Evolutionary conservation across 2,113 vertebrate species (phyloP).

Genomic region (Cichladusa arquata): DNA sequence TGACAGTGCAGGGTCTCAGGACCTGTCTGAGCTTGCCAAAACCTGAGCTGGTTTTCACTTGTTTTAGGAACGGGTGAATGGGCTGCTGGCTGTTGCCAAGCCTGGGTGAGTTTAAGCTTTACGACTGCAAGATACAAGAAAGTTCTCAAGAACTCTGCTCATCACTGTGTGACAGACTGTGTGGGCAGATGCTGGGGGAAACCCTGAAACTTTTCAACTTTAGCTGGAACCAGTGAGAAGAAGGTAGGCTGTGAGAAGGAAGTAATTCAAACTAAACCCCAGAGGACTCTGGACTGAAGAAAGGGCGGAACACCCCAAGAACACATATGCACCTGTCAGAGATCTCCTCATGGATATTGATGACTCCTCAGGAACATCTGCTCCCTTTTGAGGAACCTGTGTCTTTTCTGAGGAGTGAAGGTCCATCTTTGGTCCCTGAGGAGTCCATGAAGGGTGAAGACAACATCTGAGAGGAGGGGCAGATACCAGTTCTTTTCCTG

Average conservation of each 20-base stretch:
- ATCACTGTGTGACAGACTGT: not conserved
- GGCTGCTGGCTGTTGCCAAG: not conserved
- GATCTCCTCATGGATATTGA: not conserved
- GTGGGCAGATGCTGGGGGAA: too few species aligned
- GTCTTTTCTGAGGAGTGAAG: not conserved
- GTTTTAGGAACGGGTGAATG: not conserved
- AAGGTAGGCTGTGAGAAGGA: not conserved
- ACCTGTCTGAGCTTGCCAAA: not conserved
- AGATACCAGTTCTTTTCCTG: not conserved
- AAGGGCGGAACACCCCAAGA: not conserved
- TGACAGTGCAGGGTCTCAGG: not conserved
- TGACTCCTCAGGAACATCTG: not conserved
- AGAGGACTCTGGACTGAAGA: not conserved
- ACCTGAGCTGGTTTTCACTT: not conserved
- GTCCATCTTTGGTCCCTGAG: not conserved
- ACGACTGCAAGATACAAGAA: not conserved
- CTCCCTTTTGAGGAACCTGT: not conserved
- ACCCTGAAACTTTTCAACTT: not conserved
- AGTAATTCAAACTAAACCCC: not conserved
- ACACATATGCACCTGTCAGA: not conserved
- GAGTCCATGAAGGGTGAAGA: not conserved
- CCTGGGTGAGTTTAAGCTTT: not conserved
- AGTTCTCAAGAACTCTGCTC: not conserved
- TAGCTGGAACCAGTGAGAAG: not conserved
- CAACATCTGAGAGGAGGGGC: not conserved